These are phyloP conservation scores for Allophyes oxyacanthae DNA, from an alignment of 2,888 invertebrate genomes.

Conservation along the genomic window DNA sequence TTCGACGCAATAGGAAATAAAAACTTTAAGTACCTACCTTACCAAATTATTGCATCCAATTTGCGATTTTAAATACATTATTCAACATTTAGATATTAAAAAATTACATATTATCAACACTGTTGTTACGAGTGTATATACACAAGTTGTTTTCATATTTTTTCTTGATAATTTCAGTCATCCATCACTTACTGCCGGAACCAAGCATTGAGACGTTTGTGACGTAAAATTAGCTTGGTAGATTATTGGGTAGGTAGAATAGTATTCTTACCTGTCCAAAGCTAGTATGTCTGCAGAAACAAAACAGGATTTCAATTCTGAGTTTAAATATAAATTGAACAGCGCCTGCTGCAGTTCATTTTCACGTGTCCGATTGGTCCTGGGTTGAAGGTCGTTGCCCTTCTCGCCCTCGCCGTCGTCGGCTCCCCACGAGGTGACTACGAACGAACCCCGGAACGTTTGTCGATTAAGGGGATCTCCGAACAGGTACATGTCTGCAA, in stretches of 20 bases:
- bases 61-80: no score
- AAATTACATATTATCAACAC: no score
- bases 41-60: no score
- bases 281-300: constrained; percentile 94
- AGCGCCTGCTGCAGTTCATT: constrained; percentile 93
- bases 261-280: constrained; percentile 92
- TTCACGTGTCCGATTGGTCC: constrained; percentile 92
- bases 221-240: constrained; percentile 10
- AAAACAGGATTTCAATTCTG: constrained; percentile 93
- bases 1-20: no score
- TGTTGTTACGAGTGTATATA: no score
- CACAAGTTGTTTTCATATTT: constrained; percentile 2
- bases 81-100: background rate
- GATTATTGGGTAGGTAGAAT: constrained; percentile 4
- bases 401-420: constrained; percentile 89
- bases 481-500: constrained; percentile 93
- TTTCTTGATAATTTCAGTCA: constrained; percentile 14
- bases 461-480: constrained; percentile 93
- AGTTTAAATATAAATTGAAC: constrained; percentile 92
- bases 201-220: constrained; percentile 28
- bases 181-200: constrained; percentile 35
- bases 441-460: constrained; percentile 95
- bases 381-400: constrained; percentile 90
- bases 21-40: no score
- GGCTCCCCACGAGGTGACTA: constrained; percentile 92